A percentile compares a stretch with the other conserved stretches of the same genome.
Conservation (phyloP, 2,797 vertebrate species). For the Falco biarmicus region DNA sequence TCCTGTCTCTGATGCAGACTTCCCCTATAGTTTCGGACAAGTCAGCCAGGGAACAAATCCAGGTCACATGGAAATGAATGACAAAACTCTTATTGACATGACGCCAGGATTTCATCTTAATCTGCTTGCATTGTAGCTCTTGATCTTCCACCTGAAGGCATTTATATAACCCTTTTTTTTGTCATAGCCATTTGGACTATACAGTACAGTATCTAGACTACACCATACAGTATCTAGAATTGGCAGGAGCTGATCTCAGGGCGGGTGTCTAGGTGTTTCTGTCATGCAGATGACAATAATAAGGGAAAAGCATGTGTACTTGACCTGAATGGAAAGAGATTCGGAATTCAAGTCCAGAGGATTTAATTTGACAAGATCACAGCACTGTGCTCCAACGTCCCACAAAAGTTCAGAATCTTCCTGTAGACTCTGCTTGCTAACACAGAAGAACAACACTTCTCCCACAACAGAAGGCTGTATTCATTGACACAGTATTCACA, state of each 20-base stretch:
- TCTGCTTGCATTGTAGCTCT: neutral
- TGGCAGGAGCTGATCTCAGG: neutral
- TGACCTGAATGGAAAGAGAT: slow-evolving; percentile 17
- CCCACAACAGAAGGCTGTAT: neutral
- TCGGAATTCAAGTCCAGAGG: neutral
- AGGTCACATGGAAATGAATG: neutral
- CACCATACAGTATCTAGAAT: neutral
- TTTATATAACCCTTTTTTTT: neutral
- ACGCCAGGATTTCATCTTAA: neutral
- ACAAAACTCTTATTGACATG: neutral
- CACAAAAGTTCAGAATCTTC: neutral
- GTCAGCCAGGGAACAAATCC: neutral
- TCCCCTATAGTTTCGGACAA: neutral
- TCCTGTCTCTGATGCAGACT: slow-evolving; percentile 21
- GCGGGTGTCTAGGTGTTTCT: neutral
- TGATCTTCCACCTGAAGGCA: neutral
- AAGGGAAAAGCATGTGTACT: neutral
- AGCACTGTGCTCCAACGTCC: rapidly evolving
- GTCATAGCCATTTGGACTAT: neutral
- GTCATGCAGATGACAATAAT: neutral
- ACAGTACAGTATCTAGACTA: neutral
- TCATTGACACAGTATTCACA: neutral
- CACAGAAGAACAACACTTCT: neutral
- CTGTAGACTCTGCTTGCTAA: neutral
- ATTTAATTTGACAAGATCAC: neutral